phyloP scores from a whole-genome alignment of 2,113 vertebrate species.

The Antigone vipio region DNA sequence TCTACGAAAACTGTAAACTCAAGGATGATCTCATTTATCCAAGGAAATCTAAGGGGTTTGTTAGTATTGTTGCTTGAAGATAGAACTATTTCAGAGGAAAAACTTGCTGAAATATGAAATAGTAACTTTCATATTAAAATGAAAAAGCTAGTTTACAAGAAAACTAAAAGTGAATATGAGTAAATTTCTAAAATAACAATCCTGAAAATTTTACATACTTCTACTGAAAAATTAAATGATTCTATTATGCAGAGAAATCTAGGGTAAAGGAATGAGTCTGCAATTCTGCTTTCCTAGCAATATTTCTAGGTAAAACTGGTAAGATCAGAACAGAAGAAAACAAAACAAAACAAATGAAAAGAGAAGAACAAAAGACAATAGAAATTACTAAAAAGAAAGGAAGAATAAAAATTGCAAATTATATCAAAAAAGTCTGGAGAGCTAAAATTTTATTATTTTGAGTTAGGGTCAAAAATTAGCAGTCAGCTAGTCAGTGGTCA shows the following conservation, averaged over 20 bases:
- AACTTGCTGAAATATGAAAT: neutral
- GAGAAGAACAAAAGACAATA: neutral
- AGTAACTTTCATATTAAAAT: neutral
- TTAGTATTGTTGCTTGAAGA: neutral
- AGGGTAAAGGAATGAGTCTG: neutral
- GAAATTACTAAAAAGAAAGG: neutral
- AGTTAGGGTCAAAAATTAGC: neutral
- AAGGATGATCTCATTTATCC: neutral
- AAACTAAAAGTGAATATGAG: neutral
- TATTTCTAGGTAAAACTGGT: neutral
- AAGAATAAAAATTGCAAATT: neutral
- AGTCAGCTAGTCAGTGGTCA: neutral
- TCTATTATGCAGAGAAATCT: neutral
- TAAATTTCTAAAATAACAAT: neutral
- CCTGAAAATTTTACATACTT: neutral
- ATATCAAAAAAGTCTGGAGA: neutral
- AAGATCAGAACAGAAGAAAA: neutral
- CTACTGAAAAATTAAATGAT: neutral
- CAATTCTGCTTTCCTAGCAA: neutral
- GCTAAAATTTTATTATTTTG: neutral
- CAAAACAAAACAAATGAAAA: neutral
- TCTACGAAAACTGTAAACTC: neutral
- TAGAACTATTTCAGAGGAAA: neutral
- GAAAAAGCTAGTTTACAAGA: neutral
- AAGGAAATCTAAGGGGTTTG: neutral